Base-by-base conservation (phyloP, 35 echinoderm and acorn worm genomes). In the Diadema setosum region DNA sequence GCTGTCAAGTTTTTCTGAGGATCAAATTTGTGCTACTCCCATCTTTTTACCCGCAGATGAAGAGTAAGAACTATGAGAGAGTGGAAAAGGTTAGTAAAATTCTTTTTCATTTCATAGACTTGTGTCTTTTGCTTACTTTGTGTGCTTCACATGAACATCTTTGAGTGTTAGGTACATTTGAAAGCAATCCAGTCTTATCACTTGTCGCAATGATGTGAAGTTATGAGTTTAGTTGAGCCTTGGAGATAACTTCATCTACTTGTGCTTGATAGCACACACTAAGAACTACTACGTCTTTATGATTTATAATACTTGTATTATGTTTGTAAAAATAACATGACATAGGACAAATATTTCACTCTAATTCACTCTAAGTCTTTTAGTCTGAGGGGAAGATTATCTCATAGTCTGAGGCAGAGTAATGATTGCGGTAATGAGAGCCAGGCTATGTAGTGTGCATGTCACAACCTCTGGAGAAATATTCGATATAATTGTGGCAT, bases 81-180 rank as follows among this genome's bases (percentile, higher is more conserved):
- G 95, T 97, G n/a, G 95, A 97, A 85, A 97, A 97, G 95, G 95
- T 97, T 81, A 34, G 87, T 49, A 12, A 32, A 67, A 3, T 60
- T 16, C 5, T 65, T 29, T 2, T 12, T 65, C 25, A 6, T 65
- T 65, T 25, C 1, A 26, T 60, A 60, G 4, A 27, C 58, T 60
- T 5, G 5, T 60, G 3, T n/a, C n/a, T n/a, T n/a, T n/a, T n/a
- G n/a, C n/a, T n/a, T 52, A 52, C 48, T 11, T 52, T 52, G 9
- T 52, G 48, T 52, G 9, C 9, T 11, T 52, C 9, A 52, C n/a
- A 52, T 11, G 9, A n/a, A 52, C n/a, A 52, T 11, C n/a, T 11
- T 9, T 52, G n/a, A 52, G n/a, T 11, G 48, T 11, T 11, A 52
- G n/a, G n/a, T 52, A 52, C 9, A 11, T 11, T 11, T 52, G n/a